Base-by-base conservation (phyloP, 2,113 vertebrate species). In the Lathamus discolor region DNA sequence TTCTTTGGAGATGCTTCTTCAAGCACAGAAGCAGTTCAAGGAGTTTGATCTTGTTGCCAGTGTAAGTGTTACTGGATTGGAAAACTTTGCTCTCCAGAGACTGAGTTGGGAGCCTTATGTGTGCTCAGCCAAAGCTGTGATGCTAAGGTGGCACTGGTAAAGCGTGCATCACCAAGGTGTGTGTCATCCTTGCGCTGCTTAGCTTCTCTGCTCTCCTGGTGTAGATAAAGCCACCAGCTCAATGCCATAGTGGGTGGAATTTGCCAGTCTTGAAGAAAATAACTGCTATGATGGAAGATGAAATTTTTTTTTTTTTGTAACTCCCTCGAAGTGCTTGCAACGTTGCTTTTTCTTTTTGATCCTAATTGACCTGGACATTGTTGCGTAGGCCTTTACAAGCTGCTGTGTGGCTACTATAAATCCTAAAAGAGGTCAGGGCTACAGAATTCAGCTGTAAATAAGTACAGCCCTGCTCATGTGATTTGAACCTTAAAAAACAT, bases 21-120 rank as follows among this genome's bases (percentile, higher is more conserved):
- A 96, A 77, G 93, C 98, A 19, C 98, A 98, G 82, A 97, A 96
- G 68, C 95, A 97, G 52, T 99, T 99, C 97, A 96, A 57, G 93
- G 98, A 98, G 72, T 98, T 99, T 95, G 98, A 99, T 91, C 94
- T 84, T 41, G 92, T 97, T 78, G 98, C 98, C 88, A 97, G 98
- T 69, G 98, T 98, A 97, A 94, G 98, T 98, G 25, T 44, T 75
- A 55, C 77, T 5, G 13, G 57, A 33, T 49, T 23, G 59, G 66
- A 76, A 82, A 83, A 75, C 64, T 5, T 12, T 8, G 3, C 54
- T 83, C 43, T 93, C 6, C 70, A 59, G 39, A 3, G 2, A 37
- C 41, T 64, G 62, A 82, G 31, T n/a, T 87, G 66, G 75, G 67
- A 33, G 46, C 19, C 33, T 86, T 31, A 9, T 49, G 28, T 1